Conservation (phyloP, 2,888 invertebrate species). For the Junonia oenone region DNA sequence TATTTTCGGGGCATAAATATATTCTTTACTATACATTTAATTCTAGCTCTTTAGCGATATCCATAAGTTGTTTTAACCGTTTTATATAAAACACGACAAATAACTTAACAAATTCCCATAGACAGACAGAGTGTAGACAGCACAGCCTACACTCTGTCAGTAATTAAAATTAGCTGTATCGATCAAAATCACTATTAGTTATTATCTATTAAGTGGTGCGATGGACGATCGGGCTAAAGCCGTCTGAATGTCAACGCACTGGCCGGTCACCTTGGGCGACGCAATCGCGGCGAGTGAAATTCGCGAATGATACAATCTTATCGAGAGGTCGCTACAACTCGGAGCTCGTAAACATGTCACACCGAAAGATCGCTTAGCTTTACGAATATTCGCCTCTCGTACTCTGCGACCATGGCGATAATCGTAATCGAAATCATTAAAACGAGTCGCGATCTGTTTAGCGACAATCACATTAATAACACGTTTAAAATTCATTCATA, state of each 20-base stretch:
- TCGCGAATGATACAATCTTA: constrained; percentile 50
- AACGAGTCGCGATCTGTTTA: not conserved
- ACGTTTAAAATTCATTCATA: not conserved
- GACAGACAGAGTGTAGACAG: too few relatives aligned
- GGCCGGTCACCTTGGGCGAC: constrained; percentile 67
- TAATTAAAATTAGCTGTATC: not conserved
- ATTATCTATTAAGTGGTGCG: not conserved
- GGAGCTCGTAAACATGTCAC: constrained; percentile 21
- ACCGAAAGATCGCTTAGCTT: not conserved
- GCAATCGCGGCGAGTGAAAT: constrained; percentile 46
- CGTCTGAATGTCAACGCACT: constrained; percentile 74
- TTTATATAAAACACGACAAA: too few relatives aligned
- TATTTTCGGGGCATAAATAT: too few relatives aligned
- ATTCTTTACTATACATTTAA: too few relatives aligned
- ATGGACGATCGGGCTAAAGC: constrained; percentile 35
- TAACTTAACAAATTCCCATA: too few relatives aligned
- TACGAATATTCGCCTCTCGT: constrained; percentile 2
- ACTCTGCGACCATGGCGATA: not conserved
- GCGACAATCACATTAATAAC: not conserved
- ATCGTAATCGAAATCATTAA: not conserved
- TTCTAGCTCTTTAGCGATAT: too few relatives aligned
- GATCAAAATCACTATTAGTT: not conserved
- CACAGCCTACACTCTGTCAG: too few relatives aligned
- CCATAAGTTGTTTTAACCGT: too few relatives aligned
- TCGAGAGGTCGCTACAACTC: constrained; percentile 26